A percentile compares a stretch with the other conserved stretches of the same genome.
Conservation (phyloP, 2,797 vertebrate species). For the Hirundo rustica region DNA sequence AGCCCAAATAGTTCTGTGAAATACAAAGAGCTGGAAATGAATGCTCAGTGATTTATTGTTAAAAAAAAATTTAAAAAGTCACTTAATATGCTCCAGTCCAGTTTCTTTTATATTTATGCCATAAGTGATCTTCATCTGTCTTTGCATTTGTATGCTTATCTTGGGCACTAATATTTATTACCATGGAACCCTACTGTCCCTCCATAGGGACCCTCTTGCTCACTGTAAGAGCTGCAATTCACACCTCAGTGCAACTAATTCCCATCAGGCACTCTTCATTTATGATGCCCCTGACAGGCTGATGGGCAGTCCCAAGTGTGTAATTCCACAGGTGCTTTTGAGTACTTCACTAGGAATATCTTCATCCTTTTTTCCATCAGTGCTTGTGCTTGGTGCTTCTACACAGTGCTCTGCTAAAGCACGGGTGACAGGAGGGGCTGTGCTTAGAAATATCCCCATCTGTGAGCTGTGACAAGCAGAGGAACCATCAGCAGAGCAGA, state of each 20-base stretch:
- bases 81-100: background rate
- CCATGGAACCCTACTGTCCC: background rate
- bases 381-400: background rate
- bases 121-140: background rate
- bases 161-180: background rate
- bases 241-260: background rate
- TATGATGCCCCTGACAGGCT: background rate
- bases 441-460: background rate
- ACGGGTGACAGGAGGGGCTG: rapidly evolving
- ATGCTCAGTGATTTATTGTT: background rate
- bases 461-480: background rate
- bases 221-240: background rate
- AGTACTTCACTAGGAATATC: background rate
- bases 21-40: background rate
- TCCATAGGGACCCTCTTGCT: background rate
- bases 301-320: background rate
- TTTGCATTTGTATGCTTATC: background rate
- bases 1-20: background rate
- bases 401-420: background rate
- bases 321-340: background rate
- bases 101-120: background rate
- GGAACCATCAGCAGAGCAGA: background rate
- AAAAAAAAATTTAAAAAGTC: too few species aligned
- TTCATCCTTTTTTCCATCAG: background rate
- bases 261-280: background rate